A percentile compares a stretch with the other conserved stretches of the same genome.
Evolutionary conservation across 2,113 vertebrate genomes (phyloP).

Genomic region (Etheostoma cragini): DNA sequence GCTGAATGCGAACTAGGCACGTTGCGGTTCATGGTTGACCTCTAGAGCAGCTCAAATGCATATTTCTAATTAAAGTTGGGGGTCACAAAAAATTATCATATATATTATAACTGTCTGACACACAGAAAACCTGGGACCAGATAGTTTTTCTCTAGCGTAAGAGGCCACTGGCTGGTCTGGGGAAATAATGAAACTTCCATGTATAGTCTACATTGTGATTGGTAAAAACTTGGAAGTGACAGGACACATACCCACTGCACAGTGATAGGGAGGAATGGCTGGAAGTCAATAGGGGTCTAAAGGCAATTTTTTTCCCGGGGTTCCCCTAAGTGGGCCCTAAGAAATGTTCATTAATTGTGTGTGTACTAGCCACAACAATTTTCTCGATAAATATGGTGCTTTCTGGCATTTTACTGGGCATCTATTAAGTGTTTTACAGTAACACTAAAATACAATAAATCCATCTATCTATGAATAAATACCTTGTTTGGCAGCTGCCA

Average conservation of each 20-base stretch:
- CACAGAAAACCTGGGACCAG: neutral
- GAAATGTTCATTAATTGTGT: neutral
- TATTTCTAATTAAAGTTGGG: neutral
- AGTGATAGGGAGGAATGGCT: slow-evolving; percentile 3
- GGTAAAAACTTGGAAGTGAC: neutral
- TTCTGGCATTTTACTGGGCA: neutral
- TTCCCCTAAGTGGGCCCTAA: neutral
- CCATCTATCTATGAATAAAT: neutral
- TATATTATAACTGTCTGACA: neutral
- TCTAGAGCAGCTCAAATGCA: neutral
- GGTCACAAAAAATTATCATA: neutral
- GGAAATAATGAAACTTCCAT: neutral
- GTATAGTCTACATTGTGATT: neutral
- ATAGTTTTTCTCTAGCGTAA: neutral
- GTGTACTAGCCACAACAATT: slow-evolving; percentile 2
- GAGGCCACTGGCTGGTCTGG: neutral
- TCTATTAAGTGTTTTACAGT: neutral
- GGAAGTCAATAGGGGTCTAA: neutral
- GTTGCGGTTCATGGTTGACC: neutral
- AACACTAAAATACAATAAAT: slow-evolving; percentile 2
- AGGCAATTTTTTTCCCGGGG: neutral
- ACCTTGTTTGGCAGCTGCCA: neutral
- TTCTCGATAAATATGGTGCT: slow-evolving; percentile 8
- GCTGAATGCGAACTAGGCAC: neutral
- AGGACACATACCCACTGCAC: neutral